Evolutionary conservation across 2,797 vertebrate species (phyloP).

Genomic region (Aphelocoma californica): DNA sequence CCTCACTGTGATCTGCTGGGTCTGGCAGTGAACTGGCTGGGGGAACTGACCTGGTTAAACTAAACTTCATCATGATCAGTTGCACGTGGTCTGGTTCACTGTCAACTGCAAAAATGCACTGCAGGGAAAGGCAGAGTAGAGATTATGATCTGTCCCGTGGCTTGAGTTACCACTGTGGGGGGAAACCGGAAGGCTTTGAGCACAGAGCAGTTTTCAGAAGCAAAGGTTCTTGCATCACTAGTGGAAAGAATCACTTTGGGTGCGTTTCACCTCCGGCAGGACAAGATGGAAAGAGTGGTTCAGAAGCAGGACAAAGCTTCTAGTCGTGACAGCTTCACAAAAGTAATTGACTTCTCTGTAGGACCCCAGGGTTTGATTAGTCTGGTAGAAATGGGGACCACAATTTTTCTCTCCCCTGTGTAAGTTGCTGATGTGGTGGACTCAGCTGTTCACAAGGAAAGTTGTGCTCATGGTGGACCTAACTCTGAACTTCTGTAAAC

Average conservation of each 20-base stretch:
- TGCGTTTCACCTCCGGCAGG: neutral
- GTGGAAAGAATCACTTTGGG: neutral
- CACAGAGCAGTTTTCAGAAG: neutral
- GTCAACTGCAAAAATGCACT: neutral
- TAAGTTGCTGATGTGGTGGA: neutral
- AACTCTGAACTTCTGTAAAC: neutral
- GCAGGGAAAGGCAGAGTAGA: neutral
- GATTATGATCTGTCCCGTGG: neutral
- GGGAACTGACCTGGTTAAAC: neutral
- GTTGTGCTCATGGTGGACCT: neutral
- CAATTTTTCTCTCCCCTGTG: neutral
- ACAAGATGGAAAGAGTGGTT: neutral
- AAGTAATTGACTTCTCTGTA: neutral
- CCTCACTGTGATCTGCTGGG: neutral
- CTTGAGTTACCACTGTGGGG: neutral
- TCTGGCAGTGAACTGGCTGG: neutral
- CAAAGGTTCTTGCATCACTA: neutral
- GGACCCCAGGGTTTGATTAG: neutral
- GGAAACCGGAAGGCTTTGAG: conserved; percentile 19
- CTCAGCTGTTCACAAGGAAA: neutral
- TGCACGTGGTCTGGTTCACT: neutral
- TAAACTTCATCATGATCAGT: neutral
- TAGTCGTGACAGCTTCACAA: neutral
- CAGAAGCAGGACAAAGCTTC: neutral
- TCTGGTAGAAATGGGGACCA: neutral